Base-by-base conservation (phyloP, 2,113 vertebrate species). In the Esox niger region DNA sequence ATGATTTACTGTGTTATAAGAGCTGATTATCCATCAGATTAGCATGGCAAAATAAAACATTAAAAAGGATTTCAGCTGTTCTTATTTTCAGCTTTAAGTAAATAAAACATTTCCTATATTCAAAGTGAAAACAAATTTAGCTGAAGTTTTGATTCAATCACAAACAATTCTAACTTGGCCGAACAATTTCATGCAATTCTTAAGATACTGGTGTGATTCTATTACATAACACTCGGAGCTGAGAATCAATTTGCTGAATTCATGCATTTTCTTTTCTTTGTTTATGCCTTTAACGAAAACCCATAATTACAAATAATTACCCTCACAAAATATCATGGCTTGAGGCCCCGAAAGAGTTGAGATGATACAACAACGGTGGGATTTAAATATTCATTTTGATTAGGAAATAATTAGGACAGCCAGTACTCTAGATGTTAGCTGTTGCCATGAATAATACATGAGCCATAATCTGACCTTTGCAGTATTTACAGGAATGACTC, bases 351-450 rank as follows among this genome's bases (percentile, higher is more conserved):
- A 64, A 30, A 70, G 63, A 54, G 43, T 26, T 1, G 38, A 43
- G 73, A 75, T 75, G 70, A 75, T 81, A 74, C 65, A 67, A 73
- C 49, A 30, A 56, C 57, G 30, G 77, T 38, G 32, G 26, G 68
- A 80, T 89, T n/a, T 78, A 86, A 70, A 65, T 58, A 90, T 90
- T 90, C 67, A 78, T 80, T 84, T 85, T 87, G 78, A 89, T 87
- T 87, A 47, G n/a, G 60, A 76, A 52, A 62, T 82, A 25, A 69
- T 76, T 74, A 52, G 52, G 54, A 56, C 46, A 52, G 56, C 13
- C 62, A 26, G 2, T 15, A 57, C 54, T 62, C 54, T 59, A 70
- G 62, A 73, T 80, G 35, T 68, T 77, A 75, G 62, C 26, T 67
- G 23, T 56, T 43, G 61, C 57, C 4, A 2, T 81, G 38, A 83